Conservation (phyloP, 2,113 vertebrate genomes). For the Poecilia latipinna region DNA sequence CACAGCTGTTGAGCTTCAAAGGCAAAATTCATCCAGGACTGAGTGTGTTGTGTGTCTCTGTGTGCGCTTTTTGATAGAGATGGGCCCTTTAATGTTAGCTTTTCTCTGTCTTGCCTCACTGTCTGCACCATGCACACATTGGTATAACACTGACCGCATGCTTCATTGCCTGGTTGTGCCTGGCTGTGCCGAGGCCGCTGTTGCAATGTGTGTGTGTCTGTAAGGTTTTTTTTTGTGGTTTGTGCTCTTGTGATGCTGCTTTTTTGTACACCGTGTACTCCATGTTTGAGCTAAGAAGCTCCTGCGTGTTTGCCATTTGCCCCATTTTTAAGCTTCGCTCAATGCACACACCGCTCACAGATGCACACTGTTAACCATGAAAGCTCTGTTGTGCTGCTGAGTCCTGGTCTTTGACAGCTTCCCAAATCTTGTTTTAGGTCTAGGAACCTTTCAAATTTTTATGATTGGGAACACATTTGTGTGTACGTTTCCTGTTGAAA, state of each 20-base stretch:
- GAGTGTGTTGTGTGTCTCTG: slow-evolving; percentile 24
- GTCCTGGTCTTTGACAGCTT: slow-evolving; percentile 8
- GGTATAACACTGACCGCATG: slow-evolving; percentile 28
- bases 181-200: slow-evolving; percentile 37
- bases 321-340: slow-evolving; percentile 11
- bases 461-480: slow-evolving; percentile 36
- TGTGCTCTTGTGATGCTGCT: slow-evolving; percentile 1
- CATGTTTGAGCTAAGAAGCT: not conserved
- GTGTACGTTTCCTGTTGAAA: slow-evolving; percentile 27
- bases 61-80: slow-evolving; percentile 37
- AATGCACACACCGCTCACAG: not conserved
- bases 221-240: slow-evolving; percentile 26
- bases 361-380: slow-evolving; percentile 17
- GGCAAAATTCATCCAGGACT: slow-evolving; percentile 41
- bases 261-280: not conserved
- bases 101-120: slow-evolving; percentile 41
- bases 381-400: slow-evolving; percentile 17
- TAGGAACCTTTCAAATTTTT: slow-evolving; percentile 50
- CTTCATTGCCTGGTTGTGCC: slow-evolving; percentile 52
- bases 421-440: slow-evolving; percentile 23
- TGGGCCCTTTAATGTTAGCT: slow-evolving; percentile 55
- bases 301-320: slow-evolving; percentile 9
- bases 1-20: slow-evolving; percentile 71
- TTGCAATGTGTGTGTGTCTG: slow-evolving; percentile 8
- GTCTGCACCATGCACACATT: slow-evolving; percentile 23